phyloP scores from a whole-genome alignment of 2,113 vertebrate species.

The Parotia lawesii region DNA sequence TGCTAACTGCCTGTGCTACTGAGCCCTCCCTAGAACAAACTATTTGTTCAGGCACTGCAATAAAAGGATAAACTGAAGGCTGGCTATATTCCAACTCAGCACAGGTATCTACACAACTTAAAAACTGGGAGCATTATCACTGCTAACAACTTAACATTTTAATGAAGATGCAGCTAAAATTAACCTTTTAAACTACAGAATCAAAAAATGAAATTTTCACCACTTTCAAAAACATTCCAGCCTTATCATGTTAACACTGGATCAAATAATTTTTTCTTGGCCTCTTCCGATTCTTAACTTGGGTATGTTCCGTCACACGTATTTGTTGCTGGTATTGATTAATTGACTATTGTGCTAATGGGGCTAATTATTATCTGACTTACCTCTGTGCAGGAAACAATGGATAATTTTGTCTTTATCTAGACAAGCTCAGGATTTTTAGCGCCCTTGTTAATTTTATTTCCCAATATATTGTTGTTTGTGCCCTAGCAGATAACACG shows the following conservation, averaged over 20 bases:
- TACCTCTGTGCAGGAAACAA: background rate
- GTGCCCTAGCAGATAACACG: background rate
- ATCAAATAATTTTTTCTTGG: background rate
- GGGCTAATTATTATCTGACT: background rate
- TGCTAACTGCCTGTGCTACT: background rate
- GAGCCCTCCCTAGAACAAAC: background rate
- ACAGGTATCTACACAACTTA: background rate
- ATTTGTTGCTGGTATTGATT: background rate
- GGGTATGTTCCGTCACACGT: background rate
- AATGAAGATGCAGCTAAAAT: background rate
- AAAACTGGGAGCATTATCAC: fast-evolving
- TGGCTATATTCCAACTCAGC: background rate
- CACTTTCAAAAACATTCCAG: background rate
- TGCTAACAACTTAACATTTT: background rate
- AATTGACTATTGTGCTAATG: background rate
- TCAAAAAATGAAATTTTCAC: background rate
- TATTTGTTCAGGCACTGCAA: background rate
- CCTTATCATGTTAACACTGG: background rate
- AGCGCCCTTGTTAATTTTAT: background rate
- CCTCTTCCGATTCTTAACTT: background rate
- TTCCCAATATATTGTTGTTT: background rate
- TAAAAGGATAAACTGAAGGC: background rate
- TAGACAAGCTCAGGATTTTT: background rate
- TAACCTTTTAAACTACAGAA: background rate
- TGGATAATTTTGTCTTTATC: background rate